Evolutionary conservation across 2,113 vertebrate genomes (phyloP).

Genomic region (Carlito syrichta): DNA sequence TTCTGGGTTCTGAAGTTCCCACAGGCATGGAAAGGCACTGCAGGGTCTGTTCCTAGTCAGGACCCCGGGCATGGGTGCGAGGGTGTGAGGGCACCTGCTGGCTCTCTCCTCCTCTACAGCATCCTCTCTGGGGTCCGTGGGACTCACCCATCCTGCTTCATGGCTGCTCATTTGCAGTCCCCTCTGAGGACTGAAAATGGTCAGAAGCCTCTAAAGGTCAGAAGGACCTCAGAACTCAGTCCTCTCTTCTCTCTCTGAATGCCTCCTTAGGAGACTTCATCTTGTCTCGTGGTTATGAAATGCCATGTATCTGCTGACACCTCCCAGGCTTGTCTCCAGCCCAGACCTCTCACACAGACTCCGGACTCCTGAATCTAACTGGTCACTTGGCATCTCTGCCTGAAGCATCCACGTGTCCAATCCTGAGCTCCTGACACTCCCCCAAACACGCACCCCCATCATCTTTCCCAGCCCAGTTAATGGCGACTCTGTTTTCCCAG

Average conservation of each 20-base stretch:
- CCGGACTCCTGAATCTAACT: not conserved
- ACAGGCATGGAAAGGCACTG: not conserved
- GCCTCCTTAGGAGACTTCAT: not conserved
- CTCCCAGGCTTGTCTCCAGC: not conserved
- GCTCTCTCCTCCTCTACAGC: not conserved
- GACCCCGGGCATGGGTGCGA: accelerated
- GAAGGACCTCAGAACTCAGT: too few species aligned
- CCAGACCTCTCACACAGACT: not conserved
- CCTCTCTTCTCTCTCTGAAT: not conserved
- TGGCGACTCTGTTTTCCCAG: not conserved
- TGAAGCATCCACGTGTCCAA: not conserved
- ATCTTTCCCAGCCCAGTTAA: not conserved
- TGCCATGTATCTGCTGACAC: not conserved
- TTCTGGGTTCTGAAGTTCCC: not conserved
- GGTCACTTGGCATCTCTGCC: not conserved
- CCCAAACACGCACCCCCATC: not conserved
- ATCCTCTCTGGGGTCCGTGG: not conserved
- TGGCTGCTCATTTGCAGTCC: not conserved
- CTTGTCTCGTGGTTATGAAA: not conserved
- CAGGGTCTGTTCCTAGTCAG: not conserved
- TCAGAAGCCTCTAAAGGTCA: not conserved
- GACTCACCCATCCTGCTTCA: not conserved
- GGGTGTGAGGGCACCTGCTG: accelerated
- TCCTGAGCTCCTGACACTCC: not conserved
- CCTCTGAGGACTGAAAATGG: too few species aligned